Conservation (phyloP, 2,888 invertebrate species). For the Lacanobia oleracea region DNA sequence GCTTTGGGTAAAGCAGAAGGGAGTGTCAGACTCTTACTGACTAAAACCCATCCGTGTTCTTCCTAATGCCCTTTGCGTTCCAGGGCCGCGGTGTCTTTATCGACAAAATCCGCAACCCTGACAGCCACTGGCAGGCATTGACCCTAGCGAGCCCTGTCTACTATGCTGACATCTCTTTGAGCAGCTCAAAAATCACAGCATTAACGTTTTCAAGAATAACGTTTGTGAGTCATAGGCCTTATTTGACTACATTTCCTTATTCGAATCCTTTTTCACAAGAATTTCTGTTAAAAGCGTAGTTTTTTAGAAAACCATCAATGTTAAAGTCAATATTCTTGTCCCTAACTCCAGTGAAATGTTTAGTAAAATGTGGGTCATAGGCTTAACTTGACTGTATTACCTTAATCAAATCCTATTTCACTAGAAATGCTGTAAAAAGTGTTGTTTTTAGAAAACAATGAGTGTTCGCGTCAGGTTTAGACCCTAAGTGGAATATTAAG, state of each 20-base stretch:
- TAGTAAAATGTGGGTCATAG: background rate
- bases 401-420: constrained; percentile 9
- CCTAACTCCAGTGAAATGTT: constrained; percentile 10
- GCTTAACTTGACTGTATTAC: background rate
- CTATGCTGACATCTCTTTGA: too few relatives aligned
- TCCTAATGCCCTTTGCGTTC: too few relatives aligned
- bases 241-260: background rate
- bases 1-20: too few relatives aligned
- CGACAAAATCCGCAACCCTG: too few relatives aligned
- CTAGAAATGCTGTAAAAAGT: constrained; percentile 13
- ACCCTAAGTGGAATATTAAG: constrained; percentile 47
- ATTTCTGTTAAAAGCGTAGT: constrained; percentile 11
- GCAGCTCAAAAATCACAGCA: background rate
- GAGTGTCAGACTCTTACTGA: too few relatives aligned
- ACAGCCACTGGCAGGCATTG: too few relatives aligned
- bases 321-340: constrained; percentile 33
- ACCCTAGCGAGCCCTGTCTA: too few relatives aligned
- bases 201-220: background rate
- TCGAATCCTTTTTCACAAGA: background rate
- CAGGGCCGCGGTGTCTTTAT: too few relatives aligned
- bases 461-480: constrained; percentile 40
- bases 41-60: too few relatives aligned
- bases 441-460: constrained; percentile 25
- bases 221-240: background rate
- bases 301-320: constrained; percentile 27